These are phyloP conservation scores for Norana najaformis DNA, from an alignment of 2,888 invertebrate genomes.

Conservation along the genomic window DNA sequence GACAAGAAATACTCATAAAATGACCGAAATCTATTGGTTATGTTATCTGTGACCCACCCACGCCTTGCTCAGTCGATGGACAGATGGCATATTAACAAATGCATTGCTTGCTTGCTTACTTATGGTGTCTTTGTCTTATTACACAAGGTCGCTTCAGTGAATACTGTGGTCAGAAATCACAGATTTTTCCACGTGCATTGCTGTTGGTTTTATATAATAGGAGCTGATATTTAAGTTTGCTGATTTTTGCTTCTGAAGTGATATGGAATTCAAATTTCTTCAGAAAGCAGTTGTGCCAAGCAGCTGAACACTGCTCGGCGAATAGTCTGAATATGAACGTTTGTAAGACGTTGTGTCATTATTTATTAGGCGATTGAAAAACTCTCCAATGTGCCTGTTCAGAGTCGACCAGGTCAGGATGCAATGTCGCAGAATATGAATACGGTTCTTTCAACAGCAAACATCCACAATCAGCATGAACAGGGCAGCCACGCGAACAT, in stretches of 20 bases:
- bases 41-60: no score
- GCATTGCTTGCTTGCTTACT: no score
- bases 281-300: no score
- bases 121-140: no score
- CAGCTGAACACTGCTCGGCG: no score
- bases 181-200: not conserved
- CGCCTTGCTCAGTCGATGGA: no score
- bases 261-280: not conserved
- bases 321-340: no score
- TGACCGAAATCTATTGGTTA: no score
- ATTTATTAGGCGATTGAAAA: not conserved
- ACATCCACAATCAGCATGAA: not conserved
- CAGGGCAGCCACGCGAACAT: not conserved
- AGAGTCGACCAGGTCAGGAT: constrained; percentile 3
- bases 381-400: not conserved
- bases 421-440: not conserved
- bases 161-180: no score
- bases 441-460: not conserved
- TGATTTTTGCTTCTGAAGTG: not conserved
- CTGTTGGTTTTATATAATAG: not conserved
- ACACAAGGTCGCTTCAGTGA: no score
- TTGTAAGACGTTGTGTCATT: not conserved
- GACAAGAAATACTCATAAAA: no score
- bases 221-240: not conserved
- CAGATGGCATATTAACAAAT: no score